Conservation (phyloP, 1,140 invertebrate species). For the Drosophila fuyamai region DNA sequence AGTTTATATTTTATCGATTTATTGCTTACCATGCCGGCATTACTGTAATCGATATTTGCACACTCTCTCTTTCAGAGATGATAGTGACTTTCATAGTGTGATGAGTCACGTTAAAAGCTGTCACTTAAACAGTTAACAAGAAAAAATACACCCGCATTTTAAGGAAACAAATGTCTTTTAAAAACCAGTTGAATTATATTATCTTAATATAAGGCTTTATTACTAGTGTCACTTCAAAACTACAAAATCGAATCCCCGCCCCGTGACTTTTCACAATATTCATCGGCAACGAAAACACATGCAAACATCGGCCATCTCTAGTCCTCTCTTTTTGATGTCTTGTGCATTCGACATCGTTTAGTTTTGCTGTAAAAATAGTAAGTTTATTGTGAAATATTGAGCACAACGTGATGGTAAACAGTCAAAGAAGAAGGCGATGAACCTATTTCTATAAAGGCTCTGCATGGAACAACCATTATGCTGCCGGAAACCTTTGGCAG, state of each 20-base stretch:
- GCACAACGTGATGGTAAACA: slow-evolving; percentile 1
- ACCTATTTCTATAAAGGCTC: neutral
- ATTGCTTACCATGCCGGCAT: neutral
- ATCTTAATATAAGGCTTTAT: neutral
- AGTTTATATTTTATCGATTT: neutral
- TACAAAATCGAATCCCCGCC: neutral
- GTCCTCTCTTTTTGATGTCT: slow-evolving; percentile 48
- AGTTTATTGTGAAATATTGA: slow-evolving; percentile 38
- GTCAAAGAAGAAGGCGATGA: neutral
- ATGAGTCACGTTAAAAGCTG: neutral
- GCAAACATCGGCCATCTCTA: slow-evolving; percentile 8
- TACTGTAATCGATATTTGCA: neutral
- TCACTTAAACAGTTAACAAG: neutral
- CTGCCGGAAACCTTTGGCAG: slow-evolving; percentile 7
- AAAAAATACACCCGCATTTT: neutral
- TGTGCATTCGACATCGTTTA: slow-evolving; percentile 49
- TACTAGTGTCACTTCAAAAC: neutral
- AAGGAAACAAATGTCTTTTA: neutral
- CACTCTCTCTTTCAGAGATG: neutral
- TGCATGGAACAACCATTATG: neutral
- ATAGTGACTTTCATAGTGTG: neutral
- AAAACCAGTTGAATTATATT: neutral
- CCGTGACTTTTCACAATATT: neutral
- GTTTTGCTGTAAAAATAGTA: slow-evolving; percentile 58
- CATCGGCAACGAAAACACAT: slow-evolving; percentile 5